These are phyloP conservation scores for Metopia argyrocephala DNA, from an alignment of 2,888 invertebrate species.

Conservation along the genomic window DNA sequence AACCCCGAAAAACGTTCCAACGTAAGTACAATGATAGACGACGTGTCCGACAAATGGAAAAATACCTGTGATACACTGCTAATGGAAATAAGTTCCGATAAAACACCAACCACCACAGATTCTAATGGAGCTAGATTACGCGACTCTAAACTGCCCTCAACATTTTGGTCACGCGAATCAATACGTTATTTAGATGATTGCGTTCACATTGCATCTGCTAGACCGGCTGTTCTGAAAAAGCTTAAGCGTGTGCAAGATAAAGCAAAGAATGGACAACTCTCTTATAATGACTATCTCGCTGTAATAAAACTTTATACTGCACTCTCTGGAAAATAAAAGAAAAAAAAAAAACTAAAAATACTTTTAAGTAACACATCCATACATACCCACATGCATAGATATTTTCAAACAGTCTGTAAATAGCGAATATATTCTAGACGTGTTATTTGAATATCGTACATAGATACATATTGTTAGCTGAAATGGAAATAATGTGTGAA, in stretches of 20 bases:
- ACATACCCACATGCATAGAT: too few species aligned
- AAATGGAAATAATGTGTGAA: too few species aligned
- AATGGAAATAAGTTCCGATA: conserved; percentile 40
- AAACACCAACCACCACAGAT: conserved; percentile 45
- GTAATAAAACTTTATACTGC: conserved; percentile 72
- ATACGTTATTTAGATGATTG: conserved; percentile 73
- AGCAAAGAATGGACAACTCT: conserved; percentile 74
- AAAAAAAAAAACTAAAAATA: background rate
- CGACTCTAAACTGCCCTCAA: conserved; percentile 67
- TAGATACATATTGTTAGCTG: too few species aligned
- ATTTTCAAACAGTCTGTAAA: background rate
- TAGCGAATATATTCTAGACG: background rate
- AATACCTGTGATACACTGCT: conserved; percentile 55
- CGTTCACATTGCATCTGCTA: conserved; percentile 63
- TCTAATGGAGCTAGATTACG: conserved; percentile 54
- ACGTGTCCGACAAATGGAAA: conserved; percentile 49
- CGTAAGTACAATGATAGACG: conserved; percentile 33
- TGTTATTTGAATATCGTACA: too few species aligned
- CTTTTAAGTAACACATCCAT: background rate
- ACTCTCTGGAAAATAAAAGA: conserved; percentile 67
- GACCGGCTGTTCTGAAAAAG: conserved; percentile 67
- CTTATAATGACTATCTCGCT: conserved; percentile 76
- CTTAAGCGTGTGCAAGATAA: conserved; percentile 72
- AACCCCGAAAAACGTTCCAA: conserved; percentile 51
- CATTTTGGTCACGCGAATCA: conserved; percentile 77